phyloP scores from a whole-genome alignment of 1,140 invertebrate species.

The Homalodisca vitripennis region DNA sequence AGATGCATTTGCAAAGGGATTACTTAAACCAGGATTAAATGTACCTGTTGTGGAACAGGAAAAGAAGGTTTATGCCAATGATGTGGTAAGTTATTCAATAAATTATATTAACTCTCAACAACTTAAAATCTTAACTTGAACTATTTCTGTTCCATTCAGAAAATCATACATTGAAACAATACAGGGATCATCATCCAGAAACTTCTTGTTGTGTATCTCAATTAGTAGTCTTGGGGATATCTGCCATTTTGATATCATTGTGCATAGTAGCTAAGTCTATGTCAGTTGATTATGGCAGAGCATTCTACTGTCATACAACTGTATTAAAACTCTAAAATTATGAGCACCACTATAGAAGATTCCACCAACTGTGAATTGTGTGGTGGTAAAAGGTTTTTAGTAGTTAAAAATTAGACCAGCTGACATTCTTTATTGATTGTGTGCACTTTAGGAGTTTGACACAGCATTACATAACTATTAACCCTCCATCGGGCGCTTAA shows the following conservation, averaged over 20 bases:
- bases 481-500: no score
- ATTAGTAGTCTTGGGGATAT: neutral
- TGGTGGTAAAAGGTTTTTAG: no score
- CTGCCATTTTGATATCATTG: neutral
- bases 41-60: slow-evolving; percentile 55
- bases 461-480: no score
- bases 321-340: no score
- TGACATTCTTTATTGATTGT: no score
- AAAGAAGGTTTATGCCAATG: slow-evolving; percentile 61
- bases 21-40: slow-evolving; percentile 82
- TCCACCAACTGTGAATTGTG: no score
- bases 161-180: neutral
- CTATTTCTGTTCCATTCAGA: neutral
- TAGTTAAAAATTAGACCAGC: no score
- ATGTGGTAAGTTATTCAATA: slow-evolving; percentile 55
- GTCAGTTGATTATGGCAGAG: no score
- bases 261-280: neutral
- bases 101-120: no score
- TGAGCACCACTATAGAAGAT: no score
- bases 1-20: slow-evolving; percentile 77
- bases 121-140: neutral
- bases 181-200: neutral
- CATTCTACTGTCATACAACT: no score
- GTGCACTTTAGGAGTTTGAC: no score
- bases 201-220: neutral